Evolutionary conservation across 1,140 invertebrate genomes (phyloP).

Genomic region (Atta cephalotes): DNA sequence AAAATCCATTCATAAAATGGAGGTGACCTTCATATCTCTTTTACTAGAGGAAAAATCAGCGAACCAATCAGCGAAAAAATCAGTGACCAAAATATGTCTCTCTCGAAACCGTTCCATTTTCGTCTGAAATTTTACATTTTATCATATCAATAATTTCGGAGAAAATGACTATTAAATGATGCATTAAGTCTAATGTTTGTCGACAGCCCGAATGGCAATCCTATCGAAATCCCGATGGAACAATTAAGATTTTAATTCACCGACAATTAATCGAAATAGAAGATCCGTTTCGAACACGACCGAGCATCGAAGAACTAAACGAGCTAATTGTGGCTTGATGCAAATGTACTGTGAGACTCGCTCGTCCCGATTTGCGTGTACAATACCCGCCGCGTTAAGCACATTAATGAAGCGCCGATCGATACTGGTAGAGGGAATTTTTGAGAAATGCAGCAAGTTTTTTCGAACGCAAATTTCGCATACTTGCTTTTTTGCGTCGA

Average conservation of each 20-base stretch:
- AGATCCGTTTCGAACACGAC: slow-evolving; percentile 35
- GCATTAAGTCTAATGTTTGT: not conserved
- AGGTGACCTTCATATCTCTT: too few species aligned
- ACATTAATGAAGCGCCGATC: slow-evolving; percentile 55
- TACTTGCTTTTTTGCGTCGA: not conserved
- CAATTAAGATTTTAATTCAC: slow-evolving; percentile 17
- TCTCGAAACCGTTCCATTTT: too few species aligned
- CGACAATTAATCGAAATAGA: slow-evolving; percentile 49
- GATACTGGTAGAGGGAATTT: slow-evolving; percentile 46
- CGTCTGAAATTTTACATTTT: too few species aligned
- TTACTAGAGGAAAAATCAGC: too few species aligned
- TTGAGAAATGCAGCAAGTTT: slow-evolving; percentile 41
- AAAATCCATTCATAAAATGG: too few species aligned
- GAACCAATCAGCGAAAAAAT: too few species aligned
- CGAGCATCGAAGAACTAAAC: slow-evolving; percentile 41
- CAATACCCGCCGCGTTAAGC: not conserved
- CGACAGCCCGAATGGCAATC: not conserved
- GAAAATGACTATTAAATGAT: too few species aligned
- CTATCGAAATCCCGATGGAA: not conserved
- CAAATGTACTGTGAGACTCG: slow-evolving; percentile 37
- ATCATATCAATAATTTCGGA: too few species aligned
- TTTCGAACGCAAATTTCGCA: not conserved
- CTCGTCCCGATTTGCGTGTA: slow-evolving; percentile 9
- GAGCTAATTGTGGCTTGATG: slow-evolving; percentile 55
- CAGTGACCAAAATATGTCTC: too few species aligned